Evolutionary conservation across 2,797 vertebrate species (phyloP).

Genomic region (Sebastes vulpes): DNA sequence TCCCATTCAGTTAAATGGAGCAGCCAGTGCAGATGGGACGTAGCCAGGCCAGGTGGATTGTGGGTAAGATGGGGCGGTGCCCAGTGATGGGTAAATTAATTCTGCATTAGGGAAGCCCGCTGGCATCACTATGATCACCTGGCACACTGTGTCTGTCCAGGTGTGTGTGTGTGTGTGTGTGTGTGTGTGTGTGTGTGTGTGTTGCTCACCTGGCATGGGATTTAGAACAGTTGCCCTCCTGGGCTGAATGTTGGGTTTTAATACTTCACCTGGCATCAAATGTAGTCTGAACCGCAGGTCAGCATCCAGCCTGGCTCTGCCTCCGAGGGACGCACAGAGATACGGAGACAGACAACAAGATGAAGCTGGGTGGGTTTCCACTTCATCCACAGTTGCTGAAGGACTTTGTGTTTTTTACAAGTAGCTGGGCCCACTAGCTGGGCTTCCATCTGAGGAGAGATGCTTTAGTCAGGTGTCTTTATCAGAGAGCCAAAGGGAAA

Average conservation of each 20-base stretch:
- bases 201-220: constrained; percentile 14
- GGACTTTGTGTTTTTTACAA: neutral
- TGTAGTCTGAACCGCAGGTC: constrained; percentile 5
- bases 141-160: constrained; percentile 9
- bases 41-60: constrained; percentile 51
- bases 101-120: constrained; percentile 65
- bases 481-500: neutral
- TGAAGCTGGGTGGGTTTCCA: neutral
- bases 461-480: neutral
- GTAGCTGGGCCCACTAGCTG: neutral
- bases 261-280: constrained; percentile 28
- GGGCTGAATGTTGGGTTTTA: constrained; percentile 3
- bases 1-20: constrained; percentile 35
- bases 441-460: neutral
- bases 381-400: neutral
- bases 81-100: constrained; percentile 68
- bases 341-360: neutral
- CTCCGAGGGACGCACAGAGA: neutral
- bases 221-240: neutral
- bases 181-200: constrained; percentile 16
- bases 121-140: constrained; percentile 41
- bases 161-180: constrained; percentile 9
- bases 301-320: neutral
- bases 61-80: constrained; percentile 39
- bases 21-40: constrained; percentile 34